Evolutionary conservation across 2,113 vertebrate genomes (phyloP), one percentile per base, ranked within the genome.

Genomic region (Gobiocypris rarus): DNA sequence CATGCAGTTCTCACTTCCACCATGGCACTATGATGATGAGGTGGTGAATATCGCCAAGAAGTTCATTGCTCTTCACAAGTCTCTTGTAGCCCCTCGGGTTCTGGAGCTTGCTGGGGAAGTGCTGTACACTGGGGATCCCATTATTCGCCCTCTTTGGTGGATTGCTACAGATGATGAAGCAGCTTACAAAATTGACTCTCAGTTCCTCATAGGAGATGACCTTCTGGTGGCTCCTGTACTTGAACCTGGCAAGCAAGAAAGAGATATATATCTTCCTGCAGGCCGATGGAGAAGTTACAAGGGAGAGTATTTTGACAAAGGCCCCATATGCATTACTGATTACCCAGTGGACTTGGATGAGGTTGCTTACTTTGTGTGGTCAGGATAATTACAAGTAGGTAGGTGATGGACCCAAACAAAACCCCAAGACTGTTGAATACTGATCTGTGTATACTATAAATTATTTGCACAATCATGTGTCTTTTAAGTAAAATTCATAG

Each of bases 111-210:
- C 97, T 0, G 93, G 95, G 0, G 96, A 98, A 86, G 94, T 98
- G 80, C 95, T 96, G 0, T 89, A 96, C 81, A 98, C 97, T 0
- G 98, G 97, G 0, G 96, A 98, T 90, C 97, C 97, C 71, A 99
- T 99, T 84, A 96, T 99, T 83, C 95, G 97, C 10, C 98, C 98
- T 52, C 95, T 99, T 43, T 99, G 98, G 98, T 99, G 98, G 98
- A 97, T 99, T 45, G 97, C 97, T 0, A 97, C 94, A 0, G 89
- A 92, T 0, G 97, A 99, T 0, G 94, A 96, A 65, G 92, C 94
- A 0, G 93, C 97, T 0, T 97, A 97, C 87, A 96, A 96, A 63
- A 95, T 97, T 0, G 97, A 99, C 89, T 98, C 97, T 0, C 97
- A 99, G 93, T 99, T 99, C 89, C 95, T 99, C 58, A 98, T 99